Conservation (phyloP, 2,888 invertebrate genomes). For the Scrobipalpa atriplicella region DNA sequence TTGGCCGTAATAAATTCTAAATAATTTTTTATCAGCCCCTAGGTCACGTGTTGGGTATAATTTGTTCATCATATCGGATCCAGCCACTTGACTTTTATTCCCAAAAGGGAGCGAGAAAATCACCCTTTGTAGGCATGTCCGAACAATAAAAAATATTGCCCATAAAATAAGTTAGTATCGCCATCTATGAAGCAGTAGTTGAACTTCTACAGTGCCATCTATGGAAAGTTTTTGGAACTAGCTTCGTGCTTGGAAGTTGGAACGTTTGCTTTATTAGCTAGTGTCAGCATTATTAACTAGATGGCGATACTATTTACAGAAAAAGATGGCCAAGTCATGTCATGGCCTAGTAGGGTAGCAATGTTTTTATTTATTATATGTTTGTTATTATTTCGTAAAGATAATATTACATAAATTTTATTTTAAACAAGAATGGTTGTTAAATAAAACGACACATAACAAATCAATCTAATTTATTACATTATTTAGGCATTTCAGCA, state of each 20-base stretch:
- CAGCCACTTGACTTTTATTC: conserved; percentile 38
- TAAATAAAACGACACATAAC: conserved; percentile 40
- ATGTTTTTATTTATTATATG: no score
- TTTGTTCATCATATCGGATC: conserved; percentile 32
- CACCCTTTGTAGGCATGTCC: background rate
- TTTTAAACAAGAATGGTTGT: background rate
- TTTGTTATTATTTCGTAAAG: background rate
- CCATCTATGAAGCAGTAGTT: background rate
- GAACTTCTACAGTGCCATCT: background rate
- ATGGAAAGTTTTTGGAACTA: background rate
- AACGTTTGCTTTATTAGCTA: background rate
- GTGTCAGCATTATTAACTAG: background rate
- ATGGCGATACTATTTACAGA: background rate
- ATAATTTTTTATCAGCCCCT: background rate
- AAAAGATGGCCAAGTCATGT: no score
- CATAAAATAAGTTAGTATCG: background rate
- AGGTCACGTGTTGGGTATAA: conserved; percentile 24
- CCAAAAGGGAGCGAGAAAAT: conserved; percentile 20
- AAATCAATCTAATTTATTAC: conserved; percentile 58
- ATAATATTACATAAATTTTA: no score
- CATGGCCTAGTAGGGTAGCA: no score
- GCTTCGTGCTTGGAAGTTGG: background rate
- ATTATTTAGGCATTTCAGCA: conserved; percentile 64
- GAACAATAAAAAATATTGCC: background rate
- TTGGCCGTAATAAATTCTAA: conserved; percentile 2